These are phyloP conservation scores for Xanthia icteritia DNA, from an alignment of 2,888 invertebrate species.

Conservation along the genomic window DNA sequence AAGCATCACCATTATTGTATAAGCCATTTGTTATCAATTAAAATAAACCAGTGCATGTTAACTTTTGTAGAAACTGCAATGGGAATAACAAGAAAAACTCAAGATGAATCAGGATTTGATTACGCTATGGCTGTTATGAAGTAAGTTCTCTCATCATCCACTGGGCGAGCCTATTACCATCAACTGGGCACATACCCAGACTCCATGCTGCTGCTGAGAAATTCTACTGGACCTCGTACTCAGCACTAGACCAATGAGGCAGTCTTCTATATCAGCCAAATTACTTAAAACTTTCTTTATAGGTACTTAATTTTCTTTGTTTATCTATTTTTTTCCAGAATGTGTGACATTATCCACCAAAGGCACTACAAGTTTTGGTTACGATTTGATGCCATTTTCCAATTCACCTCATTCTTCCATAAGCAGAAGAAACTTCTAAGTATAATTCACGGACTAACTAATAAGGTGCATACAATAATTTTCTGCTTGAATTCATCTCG, in stretches of 20 bases:
- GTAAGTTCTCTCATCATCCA: slow-evolving; percentile 72
- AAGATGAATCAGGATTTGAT: slow-evolving; percentile 93
- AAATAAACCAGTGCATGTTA: background rate
- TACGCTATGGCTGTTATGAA: slow-evolving; percentile 96
- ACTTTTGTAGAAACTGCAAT: slow-evolving; percentile 93
- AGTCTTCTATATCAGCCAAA: background rate
- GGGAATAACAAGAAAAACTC: slow-evolving; percentile 94
- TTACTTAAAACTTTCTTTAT: background rate
- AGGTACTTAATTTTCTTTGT: background rate
- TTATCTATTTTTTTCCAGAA: slow-evolving; percentile 80
- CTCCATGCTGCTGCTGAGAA: too few species aligned
- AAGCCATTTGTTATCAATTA: background rate
- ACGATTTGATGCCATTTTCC: slow-evolving; percentile 93
- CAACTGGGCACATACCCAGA: too few species aligned
- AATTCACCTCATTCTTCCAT: slow-evolving; percentile 92
- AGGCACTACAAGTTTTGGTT: slow-evolving; percentile 94
- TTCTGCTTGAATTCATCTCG: slow-evolving; percentile 2
- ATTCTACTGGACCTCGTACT: too few species aligned
- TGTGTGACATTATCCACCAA: slow-evolving; percentile 95
- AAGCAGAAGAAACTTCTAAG: slow-evolving; percentile 92
- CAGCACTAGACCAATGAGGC: too few species aligned
- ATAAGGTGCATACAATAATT: slow-evolving; percentile 88
- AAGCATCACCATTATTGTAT: background rate
- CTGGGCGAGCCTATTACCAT: too few species aligned
- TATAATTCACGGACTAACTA: slow-evolving; percentile 94